Percentiles rank a stretch among this genome's conserved stretches.
Conservation (phyloP, 2,888 invertebrate genomes). For the Synergus umbraculus region DNA sequence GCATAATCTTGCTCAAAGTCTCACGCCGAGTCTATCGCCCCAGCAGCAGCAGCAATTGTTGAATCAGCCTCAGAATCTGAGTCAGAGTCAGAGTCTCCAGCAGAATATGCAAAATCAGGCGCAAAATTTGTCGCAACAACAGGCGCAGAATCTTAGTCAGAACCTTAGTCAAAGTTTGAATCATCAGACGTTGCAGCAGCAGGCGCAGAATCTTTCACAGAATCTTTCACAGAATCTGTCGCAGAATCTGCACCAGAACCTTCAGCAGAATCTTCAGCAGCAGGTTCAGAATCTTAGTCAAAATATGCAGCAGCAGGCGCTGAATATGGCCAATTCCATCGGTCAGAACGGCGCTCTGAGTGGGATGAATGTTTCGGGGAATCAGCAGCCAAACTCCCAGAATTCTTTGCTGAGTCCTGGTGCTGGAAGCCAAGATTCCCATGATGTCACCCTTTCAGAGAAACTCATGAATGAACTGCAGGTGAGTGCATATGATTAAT, state of each 20-base stretch:
- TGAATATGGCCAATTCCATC: conserved; percentile 75
- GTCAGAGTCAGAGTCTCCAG: conserved; percentile 71
- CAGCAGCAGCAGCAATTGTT: conserved; percentile 75
- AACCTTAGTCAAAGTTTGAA: conserved; percentile 74
- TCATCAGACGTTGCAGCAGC: conserved; percentile 72
- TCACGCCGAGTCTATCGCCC: conserved; percentile 73
- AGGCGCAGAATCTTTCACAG: conserved; percentile 75
- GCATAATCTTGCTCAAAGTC: conserved; percentile 73
- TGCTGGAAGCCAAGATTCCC: conserved; percentile 81
- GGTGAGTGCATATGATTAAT: conserved; percentile 80
- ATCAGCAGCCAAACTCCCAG: conserved; percentile 78
- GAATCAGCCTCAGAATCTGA: conserved; percentile 74
- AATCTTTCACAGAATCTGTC: conserved; percentile 75
- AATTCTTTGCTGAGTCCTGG: conserved; percentile 81
- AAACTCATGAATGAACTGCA: conserved; percentile 92
- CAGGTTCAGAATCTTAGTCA: conserved; percentile 80
- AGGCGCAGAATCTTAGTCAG: conserved; percentile 78
- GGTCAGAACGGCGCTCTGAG: conserved; percentile 76
- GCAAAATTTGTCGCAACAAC: conserved; percentile 76
- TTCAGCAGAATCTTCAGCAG: conserved; percentile 75
- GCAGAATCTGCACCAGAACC: conserved; percentile 72
- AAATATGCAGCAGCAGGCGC: conserved; percentile 78
- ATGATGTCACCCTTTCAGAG: conserved; percentile 87
- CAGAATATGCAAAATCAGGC: conserved; percentile 73
- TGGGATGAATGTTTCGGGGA: conserved; percentile 72